Evolutionary conservation across 2,797 vertebrate species (phyloP).

Genomic region (Chrosomus eos): DNA sequence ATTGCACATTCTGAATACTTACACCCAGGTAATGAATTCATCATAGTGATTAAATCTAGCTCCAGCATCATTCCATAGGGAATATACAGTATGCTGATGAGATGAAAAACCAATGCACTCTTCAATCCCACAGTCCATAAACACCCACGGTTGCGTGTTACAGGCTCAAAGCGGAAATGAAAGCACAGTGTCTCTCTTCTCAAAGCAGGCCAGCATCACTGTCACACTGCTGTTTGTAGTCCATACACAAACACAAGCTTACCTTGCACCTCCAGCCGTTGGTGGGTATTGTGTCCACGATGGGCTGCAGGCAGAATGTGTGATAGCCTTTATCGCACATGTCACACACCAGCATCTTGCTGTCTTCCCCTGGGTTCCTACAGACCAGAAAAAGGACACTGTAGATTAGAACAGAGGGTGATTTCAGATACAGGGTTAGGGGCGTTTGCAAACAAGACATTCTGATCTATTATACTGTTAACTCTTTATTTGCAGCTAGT

Average conservation of each 20-base stretch:
- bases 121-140: background rate
- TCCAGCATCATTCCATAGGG: background rate
- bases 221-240: background rate
- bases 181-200: background rate
- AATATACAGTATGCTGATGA: conserved; percentile 14
- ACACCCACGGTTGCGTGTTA: background rate
- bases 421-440: background rate
- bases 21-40: background rate
- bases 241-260: conserved; percentile 54
- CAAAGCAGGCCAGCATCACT: background rate
- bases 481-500: background rate
- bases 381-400: conserved; percentile 30
- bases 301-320: conserved; percentile 90
- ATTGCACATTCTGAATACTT: conserved; percentile 4
- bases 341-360: conserved; percentile 90
- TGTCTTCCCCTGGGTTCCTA: conserved; percentile 88
- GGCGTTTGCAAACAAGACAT: background rate
- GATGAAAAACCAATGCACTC: conserved; percentile 21
- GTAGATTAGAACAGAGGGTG: background rate
- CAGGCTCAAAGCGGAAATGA: background rate
- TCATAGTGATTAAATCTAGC: conserved; percentile 6
- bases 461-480: background rate
- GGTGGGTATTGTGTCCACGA: conserved; percentile 86
- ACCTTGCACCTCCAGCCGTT: conserved; percentile 93
- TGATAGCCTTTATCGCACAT: conserved; percentile 96